Percentiles rank a stretch among this genome's conserved stretches.
Conservation (phyloP, 1,140 invertebrate species). For the Drosophila rhopaloa region DNA sequence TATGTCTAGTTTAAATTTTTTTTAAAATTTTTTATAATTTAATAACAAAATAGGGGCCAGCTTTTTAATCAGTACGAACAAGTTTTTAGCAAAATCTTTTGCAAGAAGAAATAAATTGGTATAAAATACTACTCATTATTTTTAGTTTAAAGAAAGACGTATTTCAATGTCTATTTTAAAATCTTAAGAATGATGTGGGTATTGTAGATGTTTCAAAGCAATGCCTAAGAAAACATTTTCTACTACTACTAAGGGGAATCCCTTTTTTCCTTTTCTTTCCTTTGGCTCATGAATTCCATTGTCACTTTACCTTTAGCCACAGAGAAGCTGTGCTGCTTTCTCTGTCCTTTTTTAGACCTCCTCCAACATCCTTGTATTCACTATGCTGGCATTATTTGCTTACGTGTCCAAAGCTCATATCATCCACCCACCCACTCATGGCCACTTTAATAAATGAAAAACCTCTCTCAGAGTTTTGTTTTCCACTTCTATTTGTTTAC, state of each 20-base stretch:
- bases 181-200: no score
- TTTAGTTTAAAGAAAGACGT: neutral
- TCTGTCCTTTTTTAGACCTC: slow-evolving; percentile 1
- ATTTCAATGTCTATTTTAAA: no score
- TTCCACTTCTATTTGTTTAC: slow-evolving; percentile 55
- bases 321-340: slow-evolving; percentile 25
- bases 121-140: no score
- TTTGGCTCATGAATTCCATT: slow-evolving; percentile 27
- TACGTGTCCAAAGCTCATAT: slow-evolving; percentile 36
- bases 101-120: no score
- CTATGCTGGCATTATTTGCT: slow-evolving; percentile 51
- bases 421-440: slow-evolving; percentile 27
- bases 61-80: no score
- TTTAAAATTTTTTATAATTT: no score
- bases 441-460: slow-evolving; percentile 79
- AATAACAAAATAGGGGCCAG: no score
- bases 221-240: neutral
- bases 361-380: slow-evolving; percentile 13
- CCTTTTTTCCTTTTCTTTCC: neutral
- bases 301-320: slow-evolving; percentile 25
- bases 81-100: no score
- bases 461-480: slow-evolving; percentile 55
- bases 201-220: neutral
- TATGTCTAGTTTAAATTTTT: no score
- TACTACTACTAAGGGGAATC: neutral